Conservation (phyloP, 2,888 invertebrate genomes). For the Heliconius ethilla region DNA sequence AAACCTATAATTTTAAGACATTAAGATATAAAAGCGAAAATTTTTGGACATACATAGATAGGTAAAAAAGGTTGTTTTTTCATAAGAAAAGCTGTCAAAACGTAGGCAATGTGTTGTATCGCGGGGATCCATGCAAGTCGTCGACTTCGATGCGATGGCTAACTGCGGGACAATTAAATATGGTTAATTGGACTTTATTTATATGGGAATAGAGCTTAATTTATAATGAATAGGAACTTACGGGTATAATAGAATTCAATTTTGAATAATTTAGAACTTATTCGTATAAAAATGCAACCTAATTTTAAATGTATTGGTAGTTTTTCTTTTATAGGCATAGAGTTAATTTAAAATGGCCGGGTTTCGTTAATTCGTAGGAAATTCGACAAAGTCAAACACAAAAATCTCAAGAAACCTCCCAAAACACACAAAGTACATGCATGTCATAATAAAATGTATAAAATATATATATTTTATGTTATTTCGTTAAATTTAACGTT, state of each 20-base stretch:
- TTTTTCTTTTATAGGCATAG: not conserved
- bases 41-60: not conserved
- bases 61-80: not conserved
- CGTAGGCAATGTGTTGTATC: conserved; percentile 26
- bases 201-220: not conserved
- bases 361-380: not conserved
- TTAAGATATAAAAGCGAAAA: not conserved
- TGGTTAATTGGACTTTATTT: conserved; percentile 23
- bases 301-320: not conserved
- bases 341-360: not conserved
- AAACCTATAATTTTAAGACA: not conserved
- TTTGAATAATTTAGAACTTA: not conserved
- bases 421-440: conserved; percentile 10
- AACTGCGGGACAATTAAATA: conserved; percentile 47
- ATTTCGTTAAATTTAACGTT: not conserved
- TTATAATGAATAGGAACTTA: not conserved
- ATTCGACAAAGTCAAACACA: not conserved
- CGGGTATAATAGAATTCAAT: not conserved
- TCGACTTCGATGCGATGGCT: conserved; percentile 48
- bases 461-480: not conserved
- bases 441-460: not conserved
- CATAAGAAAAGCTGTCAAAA: conserved; percentile 21
- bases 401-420: not conserved
- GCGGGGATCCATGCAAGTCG: conserved; percentile 54
- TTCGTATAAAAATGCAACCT: too few relatives aligned